Percentiles rank a stretch among this genome's conserved stretches.
Conservation (phyloP, 2,888 invertebrate species). For the Caenorhabditis virilis region DNA sequence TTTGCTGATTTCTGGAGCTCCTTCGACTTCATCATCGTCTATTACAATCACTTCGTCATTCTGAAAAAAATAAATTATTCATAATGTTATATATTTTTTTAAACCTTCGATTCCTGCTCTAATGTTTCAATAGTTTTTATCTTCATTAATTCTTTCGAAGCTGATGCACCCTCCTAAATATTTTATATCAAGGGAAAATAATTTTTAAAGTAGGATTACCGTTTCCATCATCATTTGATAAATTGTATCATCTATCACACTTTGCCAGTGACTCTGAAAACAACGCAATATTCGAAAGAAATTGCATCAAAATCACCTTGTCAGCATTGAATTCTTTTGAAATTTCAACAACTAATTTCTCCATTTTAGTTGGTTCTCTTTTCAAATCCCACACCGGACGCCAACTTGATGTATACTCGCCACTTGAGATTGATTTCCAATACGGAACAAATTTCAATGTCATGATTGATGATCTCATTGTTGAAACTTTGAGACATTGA, state of each 20-base stretch:
- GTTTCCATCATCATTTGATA: slow-evolving; percentile 22
- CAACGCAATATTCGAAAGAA: no score
- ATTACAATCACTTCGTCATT: slow-evolving; percentile 7
- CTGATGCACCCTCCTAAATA: background rate
- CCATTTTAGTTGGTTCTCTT: slow-evolving; percentile 21
- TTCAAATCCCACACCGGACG: slow-evolving; percentile 23
- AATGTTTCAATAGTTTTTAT: no score
- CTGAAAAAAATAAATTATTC: no score
- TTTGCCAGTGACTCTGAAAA: slow-evolving; percentile 12
- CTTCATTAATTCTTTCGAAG: no score
- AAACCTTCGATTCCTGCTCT: no score
- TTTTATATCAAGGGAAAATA: background rate
- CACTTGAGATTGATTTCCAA: slow-evolving; percentile 16
- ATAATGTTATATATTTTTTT: no score
- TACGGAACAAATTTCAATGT: slow-evolving; percentile 36
- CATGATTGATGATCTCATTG: slow-evolving; percentile 33
- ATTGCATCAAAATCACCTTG: no score
- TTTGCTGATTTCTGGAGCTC: slow-evolving; percentile 20
- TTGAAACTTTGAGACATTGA: slow-evolving; percentile 54
- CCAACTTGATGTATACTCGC: slow-evolving; percentile 2
- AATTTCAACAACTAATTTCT: slow-evolving; percentile 18
- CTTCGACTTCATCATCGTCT: slow-evolving; percentile 24
- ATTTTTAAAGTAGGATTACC: no score
- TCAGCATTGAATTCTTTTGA: slow-evolving; percentile 20
- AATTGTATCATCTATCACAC: slow-evolving; percentile 18